A percentile compares a stretch with the other conserved stretches of the same genome.
Evolutionary conservation across 2,113 vertebrate species (phyloP).

Genomic region (Albula glossodonta): DNA sequence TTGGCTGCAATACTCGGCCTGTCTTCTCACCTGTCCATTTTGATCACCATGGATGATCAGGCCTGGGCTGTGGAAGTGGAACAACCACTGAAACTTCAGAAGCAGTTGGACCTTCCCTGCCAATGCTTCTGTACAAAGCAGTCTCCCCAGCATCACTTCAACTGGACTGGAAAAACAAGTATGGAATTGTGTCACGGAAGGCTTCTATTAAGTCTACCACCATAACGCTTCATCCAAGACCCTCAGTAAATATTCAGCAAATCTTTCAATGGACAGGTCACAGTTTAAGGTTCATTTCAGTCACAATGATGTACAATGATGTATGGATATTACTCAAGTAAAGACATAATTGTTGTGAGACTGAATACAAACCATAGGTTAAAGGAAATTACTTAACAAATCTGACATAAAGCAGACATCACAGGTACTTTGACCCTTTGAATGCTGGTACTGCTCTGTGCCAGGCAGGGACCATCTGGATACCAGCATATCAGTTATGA

Average conservation of each 20-base stretch:
- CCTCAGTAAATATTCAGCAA: neutral
- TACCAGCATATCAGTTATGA: too few relatives aligned
- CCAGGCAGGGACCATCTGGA: too few relatives aligned
- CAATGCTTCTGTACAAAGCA: neutral
- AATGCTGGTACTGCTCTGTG: too few relatives aligned
- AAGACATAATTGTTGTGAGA: neutral
- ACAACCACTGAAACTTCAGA: neutral
- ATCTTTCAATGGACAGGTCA: neutral
- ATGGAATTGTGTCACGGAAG: neutral
- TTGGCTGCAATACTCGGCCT: neutral
- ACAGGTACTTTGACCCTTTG: too few relatives aligned
- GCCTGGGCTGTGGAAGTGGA: neutral
- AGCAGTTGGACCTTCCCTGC: neutral
- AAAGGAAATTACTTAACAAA: neutral
- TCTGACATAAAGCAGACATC: neutral
- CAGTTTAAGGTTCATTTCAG: neutral
- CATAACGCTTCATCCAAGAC: neutral
- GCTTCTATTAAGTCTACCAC: neutral
- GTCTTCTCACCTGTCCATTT: slow-evolving; percentile 8
- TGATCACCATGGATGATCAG: slow-evolving; percentile 8
- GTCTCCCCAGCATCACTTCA: neutral
- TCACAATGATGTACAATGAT: neutral
- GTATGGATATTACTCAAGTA: neutral
- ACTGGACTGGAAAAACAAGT: neutral
- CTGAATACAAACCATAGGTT: neutral